These are phyloP conservation scores for rabbit (Oryctolagus cuniculus) DNA, from an alignment of 2,113 vertebrate species.

Conservation along the genomic window mOryCun1.1 NC_091432.1:114886001-114886500, in stretches of 20 bases:
- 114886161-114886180: not conserved
- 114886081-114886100: not conserved
- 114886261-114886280: too few species aligned
- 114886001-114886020: not conserved
- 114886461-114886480: too few species aligned
- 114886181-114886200: not conserved
- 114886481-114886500: too few species aligned
- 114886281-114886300: too few species aligned
- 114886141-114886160: not conserved
- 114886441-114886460: too few species aligned
- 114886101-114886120: not conserved
- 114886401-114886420: too few species aligned
- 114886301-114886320: too few species aligned
- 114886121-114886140: not conserved
- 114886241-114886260: not conserved
- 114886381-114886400: too few species aligned
- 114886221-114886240: not conserved
- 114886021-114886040: not conserved
- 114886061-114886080: not conserved
- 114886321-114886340: too few species aligned
- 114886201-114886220: not conserved
- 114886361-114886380: too few species aligned
- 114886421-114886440: too few species aligned
- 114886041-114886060: not conserved
- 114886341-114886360: too few species aligned